Evolutionary conservation across 2,113 vertebrate genomes (phyloP), one percentile per base, ranked within the genome.

Genomic region (Hirundichthys speculiger): DNA sequence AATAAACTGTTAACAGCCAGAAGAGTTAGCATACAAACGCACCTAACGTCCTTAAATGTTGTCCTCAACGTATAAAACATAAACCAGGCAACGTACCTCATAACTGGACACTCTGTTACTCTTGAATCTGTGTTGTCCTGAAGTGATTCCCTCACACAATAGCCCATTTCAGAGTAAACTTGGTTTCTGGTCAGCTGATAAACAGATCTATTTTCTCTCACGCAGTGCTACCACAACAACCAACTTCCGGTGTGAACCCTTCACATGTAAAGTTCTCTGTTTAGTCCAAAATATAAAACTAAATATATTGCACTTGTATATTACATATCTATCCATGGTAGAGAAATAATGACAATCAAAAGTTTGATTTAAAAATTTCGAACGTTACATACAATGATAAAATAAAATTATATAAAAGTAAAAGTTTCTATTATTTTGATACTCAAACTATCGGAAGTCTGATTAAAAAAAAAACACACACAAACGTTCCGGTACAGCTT

Each of bases 101-200:
- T 4, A 19, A 16, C 13, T 8, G 41, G 5, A 54, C 12, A 68
- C 14, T 22, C 9, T 4, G 8, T 6, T 25, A 5, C 2, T 16
- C 50, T 10, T 14, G n/a, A 9, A 22, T 20, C 27, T 65, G n/a
- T 49, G 11, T 20, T 34, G 5, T 14, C 15, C 4, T 16, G 1
- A 45, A 9, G 25, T 10, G 19, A 3, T 2, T 10, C 1, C 11
- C 20, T 13, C 19, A 48, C 20, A 46, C 18, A 39, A 10, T 25
- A 13, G 12, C 49, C 30, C 51, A 79, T 79, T 67, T 51, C 50
- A 48, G 15, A 9, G 43, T 30, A 20, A 47, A 49, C 22, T 21
- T 21, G 2, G 1, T 58, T 65, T 73, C 63, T 60, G 68, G 66
- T 79, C 79, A 79, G 55, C 51, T 78, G 64, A 77, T 30, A 20